A percentile compares a stretch with the other conserved stretches of the same genome.
Evolutionary conservation across 2,888 invertebrate genomes (phyloP).

Genomic region (Balanococcus diminutus): DNA sequence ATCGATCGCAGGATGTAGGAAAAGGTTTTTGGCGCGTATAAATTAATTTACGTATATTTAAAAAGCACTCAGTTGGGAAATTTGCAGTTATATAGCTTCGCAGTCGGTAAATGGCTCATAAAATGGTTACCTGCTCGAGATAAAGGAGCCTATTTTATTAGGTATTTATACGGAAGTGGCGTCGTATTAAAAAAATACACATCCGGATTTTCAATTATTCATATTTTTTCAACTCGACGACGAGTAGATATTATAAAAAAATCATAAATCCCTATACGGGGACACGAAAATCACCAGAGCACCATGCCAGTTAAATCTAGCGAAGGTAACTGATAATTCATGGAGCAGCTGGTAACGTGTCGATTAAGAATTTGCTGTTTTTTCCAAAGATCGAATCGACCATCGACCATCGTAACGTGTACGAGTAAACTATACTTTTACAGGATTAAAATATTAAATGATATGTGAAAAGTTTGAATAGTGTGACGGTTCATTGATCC

Average conservation of each 20-base stretch:
- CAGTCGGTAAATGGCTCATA: background rate
- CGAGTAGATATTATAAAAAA: background rate
- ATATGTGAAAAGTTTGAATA: slow-evolving; percentile 23
- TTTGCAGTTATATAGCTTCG: background rate
- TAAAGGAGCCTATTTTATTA: background rate
- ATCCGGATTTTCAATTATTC: background rate
- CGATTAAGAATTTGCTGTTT: background rate
- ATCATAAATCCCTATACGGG: background rate
- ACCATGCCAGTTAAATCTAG: background rate
- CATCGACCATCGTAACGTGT: background rate
- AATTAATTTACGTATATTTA: background rate
- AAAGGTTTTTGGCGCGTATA: background rate
- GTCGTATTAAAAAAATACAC: background rate
- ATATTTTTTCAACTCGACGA: background rate
- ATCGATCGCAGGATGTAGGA: background rate
- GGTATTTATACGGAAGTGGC: background rate
- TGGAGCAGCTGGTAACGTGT: background rate
- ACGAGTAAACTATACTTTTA: background rate
- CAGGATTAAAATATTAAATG: background rate
- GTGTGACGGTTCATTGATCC: slow-evolving; percentile 5
- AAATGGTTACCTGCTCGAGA: background rate
- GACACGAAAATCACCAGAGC: too few relatives aligned
- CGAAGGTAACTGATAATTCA: background rate
- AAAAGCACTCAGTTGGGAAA: background rate
- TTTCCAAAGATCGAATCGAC: slow-evolving; percentile 8